Percentiles rank a stretch among this genome's conserved stretches.
Evolutionary conservation across 2,113 vertebrate genomes (phyloP).

Genomic region (Piliocolobus tephrosceles): DNA sequence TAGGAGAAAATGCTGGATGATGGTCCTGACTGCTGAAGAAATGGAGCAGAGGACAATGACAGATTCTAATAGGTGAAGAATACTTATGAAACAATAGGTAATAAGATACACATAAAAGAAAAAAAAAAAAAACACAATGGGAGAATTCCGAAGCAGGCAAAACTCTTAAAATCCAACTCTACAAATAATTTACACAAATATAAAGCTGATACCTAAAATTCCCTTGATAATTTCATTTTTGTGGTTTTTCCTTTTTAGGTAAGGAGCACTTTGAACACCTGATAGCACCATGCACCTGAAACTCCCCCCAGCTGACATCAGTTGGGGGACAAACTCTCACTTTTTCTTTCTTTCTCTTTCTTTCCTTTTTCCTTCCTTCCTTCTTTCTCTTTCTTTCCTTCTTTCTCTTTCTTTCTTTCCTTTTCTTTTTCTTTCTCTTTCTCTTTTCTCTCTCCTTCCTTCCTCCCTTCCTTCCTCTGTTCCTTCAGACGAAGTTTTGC

Average conservation of each 20-base stretch:
- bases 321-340: neutral
- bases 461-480: too few relatives aligned
- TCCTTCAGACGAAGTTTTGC: too few relatives aligned
- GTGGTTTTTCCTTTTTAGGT: neutral
- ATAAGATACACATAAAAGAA: neutral
- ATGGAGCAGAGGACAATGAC: neutral
- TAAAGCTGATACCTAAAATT: neutral
- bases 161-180: neutral
- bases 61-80: neutral
- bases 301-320: neutral
- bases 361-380: too few relatives aligned
- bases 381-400: too few relatives aligned
- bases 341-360: neutral
- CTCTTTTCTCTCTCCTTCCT: too few relatives aligned
- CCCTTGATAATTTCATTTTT: neutral
- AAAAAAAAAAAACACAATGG: neutral
- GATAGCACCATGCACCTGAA: neutral
- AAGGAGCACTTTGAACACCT: neutral
- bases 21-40: neutral
- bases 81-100: neutral
- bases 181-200: neutral
- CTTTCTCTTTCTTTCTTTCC: too few relatives aligned
- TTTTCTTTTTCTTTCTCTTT: too few relatives aligned
- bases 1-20: neutral
- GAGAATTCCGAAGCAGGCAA: neutral